A percentile compares a stretch with the other conserved stretches of the same genome.
These are phyloP conservation scores for Macaria notata DNA, from an alignment of 2,888 invertebrate genomes.

Conservation along the genomic window DNA sequence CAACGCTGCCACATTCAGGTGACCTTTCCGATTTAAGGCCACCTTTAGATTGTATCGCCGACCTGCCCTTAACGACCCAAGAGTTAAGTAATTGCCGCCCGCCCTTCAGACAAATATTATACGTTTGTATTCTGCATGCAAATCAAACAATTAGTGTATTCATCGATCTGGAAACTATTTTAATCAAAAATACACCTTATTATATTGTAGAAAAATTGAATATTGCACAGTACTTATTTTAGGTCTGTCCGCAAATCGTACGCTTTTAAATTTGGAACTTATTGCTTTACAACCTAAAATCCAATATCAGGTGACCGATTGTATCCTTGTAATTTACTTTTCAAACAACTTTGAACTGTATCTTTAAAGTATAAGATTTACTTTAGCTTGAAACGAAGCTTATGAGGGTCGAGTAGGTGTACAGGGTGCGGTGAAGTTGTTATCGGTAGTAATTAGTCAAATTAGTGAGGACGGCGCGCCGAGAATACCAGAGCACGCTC, in stretches of 20 bases:
- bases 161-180: slow-evolving; percentile 27
- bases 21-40: slow-evolving; percentile 23
- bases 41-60: slow-evolving; percentile 25
- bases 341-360: slow-evolving; percentile 14
- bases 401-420: slow-evolving; percentile 34
- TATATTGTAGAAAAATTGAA: neutral
- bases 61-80: slow-evolving; percentile 15
- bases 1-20: slow-evolving; percentile 11
- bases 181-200: slow-evolving; percentile 35
- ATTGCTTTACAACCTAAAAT: slow-evolving; percentile 13
- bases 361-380: slow-evolving; percentile 28
- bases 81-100: slow-evolving; percentile 32
- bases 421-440: slow-evolving; percentile 51
- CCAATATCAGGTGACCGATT: slow-evolving; percentile 8
- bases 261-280: slow-evolving; percentile 14
- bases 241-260: neutral
- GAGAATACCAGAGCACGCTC: neutral
- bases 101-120: slow-evolving; percentile 27
- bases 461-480: slow-evolving; percentile 56
- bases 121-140: slow-evolving; percentile 46
- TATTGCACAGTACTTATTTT: neutral
- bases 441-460: slow-evolving; percentile 68
- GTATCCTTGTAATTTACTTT: neutral
- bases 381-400: slow-evolving; percentile 8
- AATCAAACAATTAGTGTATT: slow-evolving; percentile 56